phyloP scores from a whole-genome alignment of 2,888 invertebrate species.

The Isoperla grammatica region DNA sequence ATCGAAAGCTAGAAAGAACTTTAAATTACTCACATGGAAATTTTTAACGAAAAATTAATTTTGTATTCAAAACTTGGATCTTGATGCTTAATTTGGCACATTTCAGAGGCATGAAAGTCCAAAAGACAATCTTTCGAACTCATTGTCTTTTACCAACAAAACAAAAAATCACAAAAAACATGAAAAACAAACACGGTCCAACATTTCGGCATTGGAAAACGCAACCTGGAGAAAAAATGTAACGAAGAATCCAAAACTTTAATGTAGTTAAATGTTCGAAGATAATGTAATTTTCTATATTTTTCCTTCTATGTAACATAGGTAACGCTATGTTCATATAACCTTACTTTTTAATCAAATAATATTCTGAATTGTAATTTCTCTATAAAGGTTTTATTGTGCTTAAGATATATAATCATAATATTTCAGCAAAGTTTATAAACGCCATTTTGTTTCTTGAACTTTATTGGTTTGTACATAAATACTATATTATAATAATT shows the following conservation, averaged over 20 bases:
- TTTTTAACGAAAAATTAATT: too few species aligned
- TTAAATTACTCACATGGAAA: too few species aligned
- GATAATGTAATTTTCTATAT: constrained; percentile 9
- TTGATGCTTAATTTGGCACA: not conserved
- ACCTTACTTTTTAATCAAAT: constrained; percentile 6
- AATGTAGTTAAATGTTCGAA: not conserved
- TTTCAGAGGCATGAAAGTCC: constrained; percentile 14
- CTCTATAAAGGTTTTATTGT: too few species aligned
- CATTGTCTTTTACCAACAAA: constrained; percentile 4
- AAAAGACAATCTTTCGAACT: not conserved
- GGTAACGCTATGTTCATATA: not conserved
- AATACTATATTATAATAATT: constrained; percentile 13
- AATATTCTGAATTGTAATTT: not conserved
- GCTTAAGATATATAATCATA: too few species aligned
- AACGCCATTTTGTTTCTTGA: constrained; percentile 5
- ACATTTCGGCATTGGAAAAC: constrained; percentile 10
- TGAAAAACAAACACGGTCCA: constrained; percentile 6
- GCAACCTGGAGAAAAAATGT: not conserved
- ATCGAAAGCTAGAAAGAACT: too few species aligned
- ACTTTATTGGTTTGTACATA: constrained; percentile 18
- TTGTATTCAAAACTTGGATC: not conserved
- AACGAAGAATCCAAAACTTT: constrained; percentile 3
- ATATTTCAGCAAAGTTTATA: not conserved
- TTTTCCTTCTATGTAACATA: constrained; percentile 2
- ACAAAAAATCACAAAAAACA: not conserved